Base-by-base conservation (phyloP, 2,888 invertebrate species). In the Himalopsyche tibetana region DNA sequence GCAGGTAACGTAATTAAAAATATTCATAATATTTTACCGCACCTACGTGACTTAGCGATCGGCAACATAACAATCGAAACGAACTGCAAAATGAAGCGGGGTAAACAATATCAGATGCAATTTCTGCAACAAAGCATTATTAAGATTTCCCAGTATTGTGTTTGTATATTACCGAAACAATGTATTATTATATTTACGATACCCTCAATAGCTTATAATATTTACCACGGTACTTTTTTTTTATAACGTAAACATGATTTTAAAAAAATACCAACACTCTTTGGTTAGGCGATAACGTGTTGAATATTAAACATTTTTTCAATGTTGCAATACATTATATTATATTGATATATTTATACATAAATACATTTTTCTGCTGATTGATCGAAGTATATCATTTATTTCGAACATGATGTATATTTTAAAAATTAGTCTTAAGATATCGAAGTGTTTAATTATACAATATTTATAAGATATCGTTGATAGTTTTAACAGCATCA, bases 91-190 rank as follows among this genome's bases (percentile, higher is more conserved):
- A 63, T 63, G 63, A 19, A 63, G 63, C 63, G 11, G 19, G 19
- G 63, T 19, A 63, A 15, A 28, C 63, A 11, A 63, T 63, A 63
- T 63, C 63, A 63, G 63, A 63, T 63, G 63, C 63, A 63, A 63
- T 63, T 63, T 63, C 63, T 63, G 63, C 63, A 63, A 63, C 63
- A 63, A 63, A 63, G 63, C 6, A 8, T 63, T 63, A 63, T 63
- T 63, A 63, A 63, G 63, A 63, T 63, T 63, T 63, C 63, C 28
- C 63, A 19, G 19, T 63, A 63, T 63, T 63, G 63, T 63, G 19
- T 63, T 63, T 63, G 19, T 19, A 63, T 8, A 63, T 0, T 19
- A 63, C 63, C 63, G 19, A 19, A 19, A 63, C 63, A 63, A 63
- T 19, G 63, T 63, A 63, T 6, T 19, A 19, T 4, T 19, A 28